Percentiles rank a stretch among this genome's conserved stretches.
phyloP scores from a whole-genome alignment of 2,888 invertebrate species.

The Tanytarsus gracilentus region DNA sequence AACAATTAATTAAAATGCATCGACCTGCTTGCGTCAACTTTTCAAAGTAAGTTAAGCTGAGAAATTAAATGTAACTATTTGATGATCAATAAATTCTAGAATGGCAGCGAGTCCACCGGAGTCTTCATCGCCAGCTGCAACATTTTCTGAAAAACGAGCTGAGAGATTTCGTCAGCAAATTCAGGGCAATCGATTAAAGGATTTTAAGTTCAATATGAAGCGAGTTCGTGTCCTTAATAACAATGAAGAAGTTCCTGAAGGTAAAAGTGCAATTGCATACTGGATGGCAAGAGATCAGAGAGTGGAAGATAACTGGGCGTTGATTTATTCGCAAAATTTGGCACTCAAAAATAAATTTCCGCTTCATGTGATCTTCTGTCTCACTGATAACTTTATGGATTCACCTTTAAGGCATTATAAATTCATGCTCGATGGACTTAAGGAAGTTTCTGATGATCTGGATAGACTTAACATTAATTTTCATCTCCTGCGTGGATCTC shows the following conservation, averaged over 20 bases:
- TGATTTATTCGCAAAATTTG: constrained; percentile 75
- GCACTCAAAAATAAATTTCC: constrained; percentile 74
- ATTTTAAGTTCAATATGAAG: constrained; percentile 70
- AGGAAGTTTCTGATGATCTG: constrained; percentile 67
- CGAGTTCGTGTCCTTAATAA: constrained; percentile 61
- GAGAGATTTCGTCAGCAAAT: too few species aligned
- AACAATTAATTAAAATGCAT: too few species aligned
- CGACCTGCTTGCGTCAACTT: too few species aligned
- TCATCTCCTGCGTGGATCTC: constrained; percentile 64
- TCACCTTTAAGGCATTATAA: constrained; percentile 74
- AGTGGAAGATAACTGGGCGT: constrained; percentile 88
- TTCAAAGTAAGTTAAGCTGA: too few species aligned
- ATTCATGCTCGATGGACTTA: constrained; percentile 66
- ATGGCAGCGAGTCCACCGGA: too few species aligned
- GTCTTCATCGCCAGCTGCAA: too few species aligned
- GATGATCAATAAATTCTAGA: too few species aligned
- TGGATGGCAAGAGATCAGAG: constrained; percentile 89
- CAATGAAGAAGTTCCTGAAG: constrained; percentile 52
- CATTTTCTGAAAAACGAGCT: too few species aligned
- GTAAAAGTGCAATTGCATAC: constrained; percentile 52
- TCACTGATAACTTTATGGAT: constrained; percentile 69
- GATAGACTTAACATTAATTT: constrained; percentile 63
- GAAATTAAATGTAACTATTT: too few species aligned
- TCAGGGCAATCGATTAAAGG: constrained; percentile 44
- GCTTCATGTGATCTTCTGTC: constrained; percentile 71